Base-by-base conservation (phyloP, 2,888 invertebrate genomes). In the Eupithecia dodoneata region DNA sequence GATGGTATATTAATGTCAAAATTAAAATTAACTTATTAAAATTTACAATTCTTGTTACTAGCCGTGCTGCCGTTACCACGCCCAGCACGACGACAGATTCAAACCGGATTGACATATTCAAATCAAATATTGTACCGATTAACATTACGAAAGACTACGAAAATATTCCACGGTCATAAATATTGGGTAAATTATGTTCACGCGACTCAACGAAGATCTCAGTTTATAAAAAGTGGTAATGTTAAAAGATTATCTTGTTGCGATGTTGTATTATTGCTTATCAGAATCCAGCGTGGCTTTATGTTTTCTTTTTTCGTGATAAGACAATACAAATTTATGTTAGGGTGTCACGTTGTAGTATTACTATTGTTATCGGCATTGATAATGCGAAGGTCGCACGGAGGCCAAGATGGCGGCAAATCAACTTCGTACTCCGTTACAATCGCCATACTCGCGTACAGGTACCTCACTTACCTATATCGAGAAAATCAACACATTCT, bases 301-400 rank as follows among this genome's bases (percentile, higher is more conserved):
- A 89, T 86, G 52, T 52, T 52, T 52, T 86, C 30, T 30, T 87
- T 89, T 90, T 90, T 89, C 84, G 84, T 88, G 94, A 95, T 94
- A 94, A 94, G 91, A 92, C 91, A 92, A 91, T 92, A 92, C 90
- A 91, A 93, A 94, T 93, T 92, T 94, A 93, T 94, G 93, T 93
- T 92, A 94, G 89, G 92, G 90, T 94, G 89, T 90, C 93, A 92
- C 89, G 89, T 90, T 89, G 89, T 90, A 90, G 89, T 90, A 89
- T 89, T 91, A 91, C 89, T 90, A 89, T 89, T 90, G 91, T 94
- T 94, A 94, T 94, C 94, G 88, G 87, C 89, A 91, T 91, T 92
- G 92, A 93, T 92, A 92, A 91, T 87, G 83, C 87, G 90, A 92
- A 93, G 92, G 94, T 87, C 92, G 84, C 85, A 82, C 85, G 86